Evolutionary conservation across 2,888 invertebrate species (phyloP).

Genomic region (Eudasyphora cyanicolor): DNA sequence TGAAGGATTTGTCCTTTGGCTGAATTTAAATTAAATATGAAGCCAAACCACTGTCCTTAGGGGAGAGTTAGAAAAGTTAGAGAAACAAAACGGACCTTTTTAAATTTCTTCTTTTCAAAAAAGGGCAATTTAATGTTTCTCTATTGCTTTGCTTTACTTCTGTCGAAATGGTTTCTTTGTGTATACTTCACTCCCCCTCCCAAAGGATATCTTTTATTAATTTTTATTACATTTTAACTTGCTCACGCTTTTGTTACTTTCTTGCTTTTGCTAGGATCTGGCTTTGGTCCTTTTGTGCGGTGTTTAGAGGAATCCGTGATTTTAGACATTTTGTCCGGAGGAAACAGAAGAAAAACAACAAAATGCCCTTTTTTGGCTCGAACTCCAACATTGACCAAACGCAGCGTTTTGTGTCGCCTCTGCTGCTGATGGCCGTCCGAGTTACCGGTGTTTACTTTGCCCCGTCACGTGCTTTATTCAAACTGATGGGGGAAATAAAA

Average conservation of each 20-base stretch:
- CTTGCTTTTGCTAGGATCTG: not conserved
- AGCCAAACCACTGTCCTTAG: not conserved
- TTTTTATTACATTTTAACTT: constrained; percentile 35
- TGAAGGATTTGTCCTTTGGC: not conserved
- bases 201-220: constrained; percentile 25
- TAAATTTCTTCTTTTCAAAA: constrained; percentile 2
- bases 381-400: constrained; percentile 49
- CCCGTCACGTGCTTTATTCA: constrained; percentile 44
- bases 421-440: not conserved
- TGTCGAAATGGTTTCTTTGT: not conserved
- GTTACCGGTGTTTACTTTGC: constrained; percentile 47
- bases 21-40: not conserved
- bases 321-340: constrained; percentile 27
- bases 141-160: too few relatives aligned
- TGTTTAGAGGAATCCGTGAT: constrained; percentile 15
- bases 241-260: not conserved
- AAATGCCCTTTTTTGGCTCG: constrained; percentile 47
- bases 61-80: too few relatives aligned
- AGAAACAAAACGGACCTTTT: not conserved
- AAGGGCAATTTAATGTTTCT: not conserved
- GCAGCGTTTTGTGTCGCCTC: constrained; percentile 56
- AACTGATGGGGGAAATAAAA: constrained; percentile 34
- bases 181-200: not conserved
- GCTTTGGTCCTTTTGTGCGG: not conserved
- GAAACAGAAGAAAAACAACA: not conserved